Evolutionary conservation across 2,797 vertebrate genomes (phyloP).

Genomic region (Sciaenops ocellatus): DNA sequence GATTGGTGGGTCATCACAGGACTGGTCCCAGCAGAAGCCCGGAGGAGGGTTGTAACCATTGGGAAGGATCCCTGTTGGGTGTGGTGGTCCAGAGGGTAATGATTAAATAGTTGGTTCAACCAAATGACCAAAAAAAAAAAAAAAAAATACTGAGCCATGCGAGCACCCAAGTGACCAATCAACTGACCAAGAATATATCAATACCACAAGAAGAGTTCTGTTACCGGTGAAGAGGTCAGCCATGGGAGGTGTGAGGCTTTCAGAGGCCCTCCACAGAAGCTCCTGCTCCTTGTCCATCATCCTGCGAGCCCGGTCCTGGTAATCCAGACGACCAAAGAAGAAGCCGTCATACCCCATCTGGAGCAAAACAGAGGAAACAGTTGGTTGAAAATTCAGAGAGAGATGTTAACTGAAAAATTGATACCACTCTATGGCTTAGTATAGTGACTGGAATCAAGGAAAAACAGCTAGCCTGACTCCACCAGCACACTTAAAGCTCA

Average conservation of each 20-base stretch:
- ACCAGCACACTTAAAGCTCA: background rate
- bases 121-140: background rate
- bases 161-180: too few relatives aligned
- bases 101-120: background rate
- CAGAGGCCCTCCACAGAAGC: constrained; percentile 90
- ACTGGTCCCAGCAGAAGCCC: constrained; percentile 92
- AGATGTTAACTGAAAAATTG: too few relatives aligned
- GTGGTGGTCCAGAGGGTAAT: background rate
- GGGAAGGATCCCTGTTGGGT: constrained; percentile 89
- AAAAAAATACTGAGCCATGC: background rate
- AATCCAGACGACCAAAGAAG: constrained; percentile 93
- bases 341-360: constrained; percentile 96
- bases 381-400: background rate
- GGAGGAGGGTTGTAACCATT: constrained; percentile 90
- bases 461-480: background rate
- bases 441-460: background rate
- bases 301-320: constrained; percentile 88
- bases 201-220: background rate
- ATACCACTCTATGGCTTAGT: background rate
- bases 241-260: constrained; percentile 83
- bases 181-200: accelerated
- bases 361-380: background rate
- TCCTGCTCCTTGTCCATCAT: constrained; percentile 85
- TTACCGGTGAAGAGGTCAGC: constrained; percentile 93
- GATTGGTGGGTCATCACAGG: constrained; percentile 88